Conservation (phyloP, 2,888 invertebrate species). For the Palloptera scutellata region DNA sequence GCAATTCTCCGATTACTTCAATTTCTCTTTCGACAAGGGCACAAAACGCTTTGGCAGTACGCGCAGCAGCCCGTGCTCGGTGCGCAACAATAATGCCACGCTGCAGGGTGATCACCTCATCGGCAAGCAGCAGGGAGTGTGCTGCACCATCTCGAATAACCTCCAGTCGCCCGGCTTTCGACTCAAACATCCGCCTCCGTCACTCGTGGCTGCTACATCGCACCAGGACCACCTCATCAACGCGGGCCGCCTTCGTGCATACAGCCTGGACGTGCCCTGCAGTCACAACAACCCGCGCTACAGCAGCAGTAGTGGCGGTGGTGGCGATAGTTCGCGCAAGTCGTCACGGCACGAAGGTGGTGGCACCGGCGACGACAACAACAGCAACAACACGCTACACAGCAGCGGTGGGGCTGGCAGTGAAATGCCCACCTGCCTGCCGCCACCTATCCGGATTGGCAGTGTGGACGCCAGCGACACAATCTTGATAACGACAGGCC, state of each 20-base stretch:
- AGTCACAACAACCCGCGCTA: constrained; percentile 54
- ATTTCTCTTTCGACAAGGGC: constrained; percentile 62
- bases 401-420: constrained; percentile 57
- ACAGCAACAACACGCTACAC: constrained; percentile 61
- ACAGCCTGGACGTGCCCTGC: constrained; percentile 63
- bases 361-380: constrained; percentile 54
- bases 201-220: constrained; percentile 39
- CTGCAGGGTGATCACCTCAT: constrained; percentile 39
- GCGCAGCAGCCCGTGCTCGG: constrained; percentile 59
- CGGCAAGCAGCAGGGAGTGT: constrained; percentile 45
- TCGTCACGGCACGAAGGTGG: constrained; percentile 60
- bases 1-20: constrained; percentile 63
- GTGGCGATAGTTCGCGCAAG: constrained; percentile 60
- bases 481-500: constrained; percentile 45
- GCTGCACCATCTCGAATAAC: constrained; percentile 62
- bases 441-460: constrained; percentile 55
- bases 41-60: constrained; percentile 61
- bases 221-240: constrained; percentile 41
- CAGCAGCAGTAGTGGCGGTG: constrained; percentile 57
- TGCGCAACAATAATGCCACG: constrained; percentile 52
- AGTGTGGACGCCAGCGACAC: constrained; percentile 52
- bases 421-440: constrained; percentile 47
- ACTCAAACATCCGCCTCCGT: constrained; percentile 43
- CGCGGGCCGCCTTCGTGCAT: constrained; percentile 59
- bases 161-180: constrained; percentile 50